Evolutionary conservation across 2,888 invertebrate genomes (phyloP).

Genomic region (Stenodema calcarata): DNA sequence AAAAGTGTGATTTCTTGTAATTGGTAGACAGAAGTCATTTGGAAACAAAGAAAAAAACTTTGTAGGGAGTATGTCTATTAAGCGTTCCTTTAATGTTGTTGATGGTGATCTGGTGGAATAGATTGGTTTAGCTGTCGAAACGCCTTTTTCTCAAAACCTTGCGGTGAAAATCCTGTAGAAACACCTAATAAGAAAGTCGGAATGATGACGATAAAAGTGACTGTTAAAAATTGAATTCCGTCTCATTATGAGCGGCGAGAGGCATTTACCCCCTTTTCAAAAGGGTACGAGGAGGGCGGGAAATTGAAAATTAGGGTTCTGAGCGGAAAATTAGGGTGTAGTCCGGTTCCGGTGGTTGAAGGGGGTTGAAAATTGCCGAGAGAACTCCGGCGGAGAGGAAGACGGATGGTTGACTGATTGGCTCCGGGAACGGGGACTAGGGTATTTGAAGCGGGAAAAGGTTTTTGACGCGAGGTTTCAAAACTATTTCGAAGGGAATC

Average conservation of each 20-base stretch:
- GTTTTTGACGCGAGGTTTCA: background rate
- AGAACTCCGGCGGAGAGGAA: background rate
- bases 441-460: background rate
- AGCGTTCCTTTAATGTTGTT: no score
- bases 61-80: no score
- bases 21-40: no score
- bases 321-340: background rate
- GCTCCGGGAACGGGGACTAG: background rate
- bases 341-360: background rate
- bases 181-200: background rate
- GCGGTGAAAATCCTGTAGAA: background rate
- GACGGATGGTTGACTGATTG: constrained; percentile 2
- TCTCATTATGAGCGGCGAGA: background rate
- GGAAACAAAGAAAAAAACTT: no score
- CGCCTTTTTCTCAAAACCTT: no score
- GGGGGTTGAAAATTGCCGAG: background rate
- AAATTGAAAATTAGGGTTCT: constrained; percentile 9
- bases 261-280: background rate
- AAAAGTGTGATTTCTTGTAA: no score
- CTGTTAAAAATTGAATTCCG: background rate
- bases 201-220: background rate
- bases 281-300: constrained; percentile 13
- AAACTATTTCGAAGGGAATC: no score
- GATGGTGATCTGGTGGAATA: no score
- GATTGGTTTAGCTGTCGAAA: no score